These are phyloP conservation scores for Manis pentadactyla DNA, from an alignment of 2,797 vertebrate species.

Conservation along the genomic window DNA sequence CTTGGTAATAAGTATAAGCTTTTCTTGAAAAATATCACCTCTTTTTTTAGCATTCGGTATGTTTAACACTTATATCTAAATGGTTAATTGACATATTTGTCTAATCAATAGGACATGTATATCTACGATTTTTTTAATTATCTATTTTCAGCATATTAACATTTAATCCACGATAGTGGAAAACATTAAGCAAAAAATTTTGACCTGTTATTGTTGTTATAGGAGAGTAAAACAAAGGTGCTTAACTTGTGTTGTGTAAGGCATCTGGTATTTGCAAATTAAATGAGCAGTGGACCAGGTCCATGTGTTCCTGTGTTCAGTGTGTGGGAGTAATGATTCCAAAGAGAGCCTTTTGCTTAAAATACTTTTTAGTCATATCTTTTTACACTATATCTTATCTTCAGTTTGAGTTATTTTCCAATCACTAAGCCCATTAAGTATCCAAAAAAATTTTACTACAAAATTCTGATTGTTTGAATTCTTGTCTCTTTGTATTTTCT, in stretches of 20 bases:
- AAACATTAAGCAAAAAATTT: not conserved
- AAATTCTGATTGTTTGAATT: not conserved
- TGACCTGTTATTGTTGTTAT: not conserved
- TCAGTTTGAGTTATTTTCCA: not conserved
- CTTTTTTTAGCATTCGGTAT: not conserved
- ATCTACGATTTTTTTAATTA: not conserved
- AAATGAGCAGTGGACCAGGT: not conserved
- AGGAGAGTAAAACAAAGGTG: not conserved
- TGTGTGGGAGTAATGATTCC: not conserved
- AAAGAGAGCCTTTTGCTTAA: not conserved
- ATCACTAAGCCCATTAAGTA: not conserved
- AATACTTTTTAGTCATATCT: not conserved
- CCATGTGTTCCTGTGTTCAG: not conserved
- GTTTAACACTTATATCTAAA: not conserved
- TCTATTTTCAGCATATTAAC: not conserved
- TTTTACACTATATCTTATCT: not conserved
- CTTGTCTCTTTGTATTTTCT: not conserved
- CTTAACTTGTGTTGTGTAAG: not conserved
- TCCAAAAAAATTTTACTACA: not conserved
- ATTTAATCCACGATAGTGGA: not conserved
- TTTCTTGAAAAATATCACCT: not conserved
- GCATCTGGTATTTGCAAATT: not conserved
- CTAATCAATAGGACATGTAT: not conserved
- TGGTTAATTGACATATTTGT: not conserved
- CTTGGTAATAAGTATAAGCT: not conserved